A percentile compares a stretch with the other conserved stretches of the same genome.
phyloP scores from a whole-genome alignment of 2,113 vertebrate species.

The Oncorhynchus kisutch region DNA sequence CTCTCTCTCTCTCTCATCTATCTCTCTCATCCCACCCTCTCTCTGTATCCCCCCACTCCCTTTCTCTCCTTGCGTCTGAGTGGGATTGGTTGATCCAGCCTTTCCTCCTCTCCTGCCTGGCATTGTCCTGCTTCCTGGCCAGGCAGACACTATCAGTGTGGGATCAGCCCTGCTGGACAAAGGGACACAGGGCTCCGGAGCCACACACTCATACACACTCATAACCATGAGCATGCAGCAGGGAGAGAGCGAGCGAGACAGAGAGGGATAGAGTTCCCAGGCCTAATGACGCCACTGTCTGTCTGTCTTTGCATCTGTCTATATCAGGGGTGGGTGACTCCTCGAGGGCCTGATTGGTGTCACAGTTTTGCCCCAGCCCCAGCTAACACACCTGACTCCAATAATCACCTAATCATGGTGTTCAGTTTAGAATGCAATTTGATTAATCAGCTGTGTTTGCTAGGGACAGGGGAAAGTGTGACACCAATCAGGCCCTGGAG shows the following conservation, averaged over 20 bases:
- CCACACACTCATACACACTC: conserved; percentile 16
- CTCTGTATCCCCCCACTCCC: background rate
- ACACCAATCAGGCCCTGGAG: no score
- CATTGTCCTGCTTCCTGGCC: conserved; percentile 70
- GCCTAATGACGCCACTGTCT: conserved; percentile 31
- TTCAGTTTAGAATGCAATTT: no score
- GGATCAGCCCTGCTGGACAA: conserved; percentile 47
- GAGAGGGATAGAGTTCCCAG: conserved; percentile 39
- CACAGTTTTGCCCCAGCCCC: no score
- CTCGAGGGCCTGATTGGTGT: no score
- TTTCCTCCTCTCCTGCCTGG: conserved; percentile 64
- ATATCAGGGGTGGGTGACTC: background rate
- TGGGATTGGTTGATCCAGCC: conserved; percentile 38
- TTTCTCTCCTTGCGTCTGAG: conserved; percentile 15
- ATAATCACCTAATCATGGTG: no score
- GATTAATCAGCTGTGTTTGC: no score
- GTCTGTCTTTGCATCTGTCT: conserved; percentile 11
- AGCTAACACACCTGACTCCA: no score
- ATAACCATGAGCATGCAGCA: background rate
- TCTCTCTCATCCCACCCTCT: background rate
- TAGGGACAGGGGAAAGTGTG: no score
- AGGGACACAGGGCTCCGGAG: conserved; percentile 48
- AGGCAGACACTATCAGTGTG: conserved; percentile 60
- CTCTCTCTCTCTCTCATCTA: conserved; percentile 7
- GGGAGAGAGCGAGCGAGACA: background rate